Evolutionary conservation across 2,888 invertebrate species (phyloP), one percentile per base, ranked within the genome.

Genomic region (Heptascelio sp.): DNA sequence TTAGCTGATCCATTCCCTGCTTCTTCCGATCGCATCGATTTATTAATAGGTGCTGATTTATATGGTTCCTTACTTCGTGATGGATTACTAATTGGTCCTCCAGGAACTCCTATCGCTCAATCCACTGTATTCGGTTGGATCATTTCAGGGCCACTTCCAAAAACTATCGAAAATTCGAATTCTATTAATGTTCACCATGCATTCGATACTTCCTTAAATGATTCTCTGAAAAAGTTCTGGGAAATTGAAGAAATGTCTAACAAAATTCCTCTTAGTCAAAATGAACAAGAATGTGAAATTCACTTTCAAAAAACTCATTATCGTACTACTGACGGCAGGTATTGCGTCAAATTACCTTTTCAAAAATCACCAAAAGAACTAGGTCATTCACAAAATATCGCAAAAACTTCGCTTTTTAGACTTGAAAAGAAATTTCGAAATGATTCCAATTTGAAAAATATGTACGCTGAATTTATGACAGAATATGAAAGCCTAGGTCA

Each of bases 81-180:
- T 13, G 43, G 49, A 5, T 57, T 75, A 30, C 49, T 25, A 25
- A 34, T 17, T 3, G 59, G 65, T 21, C 40, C 17, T 21, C 43
- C 46, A 19, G 13, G 55, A 6, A 30, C 57, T 13, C 65, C 72
- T 13, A 51, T 25, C 1, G 72, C 72, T 1, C 53, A 67, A 17
- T 8, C 15, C 0, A 60, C 71, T 25, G 53, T 62, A 11, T 23
- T 78, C 30, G 70, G 78, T 0, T 78, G 67, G 80, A 25, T 80
- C 8, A 26, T 80, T 3, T 65, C 80, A 0, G 60, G 67, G n/a
- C 57, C 73, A 40, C 13, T 64, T 15, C 13, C 23, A 4, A 17
- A 17, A 17, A 5, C 34, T 25, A n/a, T 30, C 4, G 6, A 23
- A 0, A 26, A 43, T n/a, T 9, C 3, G 13, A n/a, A 51, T 51